phyloP scores from a whole-genome alignment of 1,140 invertebrate species.

The Drosophila persimilis region DNA sequence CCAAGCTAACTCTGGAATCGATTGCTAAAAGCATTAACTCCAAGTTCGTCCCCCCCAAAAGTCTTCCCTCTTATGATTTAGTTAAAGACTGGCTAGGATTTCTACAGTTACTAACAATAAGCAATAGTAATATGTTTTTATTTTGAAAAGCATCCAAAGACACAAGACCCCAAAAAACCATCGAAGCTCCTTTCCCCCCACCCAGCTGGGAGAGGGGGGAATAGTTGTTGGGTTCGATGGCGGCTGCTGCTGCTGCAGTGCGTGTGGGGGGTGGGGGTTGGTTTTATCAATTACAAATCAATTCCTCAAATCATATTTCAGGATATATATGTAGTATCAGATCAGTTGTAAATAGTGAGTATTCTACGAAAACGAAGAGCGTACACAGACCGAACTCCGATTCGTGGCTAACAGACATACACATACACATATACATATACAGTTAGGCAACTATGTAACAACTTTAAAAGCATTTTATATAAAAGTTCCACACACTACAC shows the following conservation, averaged over 20 bases:
- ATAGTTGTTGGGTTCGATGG: constrained; percentile 21
- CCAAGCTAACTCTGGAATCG: background rate
- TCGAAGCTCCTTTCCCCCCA: background rate
- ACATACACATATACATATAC: constrained; percentile 3
- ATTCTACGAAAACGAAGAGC: constrained; percentile 22
- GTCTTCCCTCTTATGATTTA: constrained; percentile 30
- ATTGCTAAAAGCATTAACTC: constrained; percentile 20
- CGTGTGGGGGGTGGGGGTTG: constrained; percentile 9
- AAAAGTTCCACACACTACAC: constrained; percentile 29
- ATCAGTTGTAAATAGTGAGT: constrained; percentile 69
- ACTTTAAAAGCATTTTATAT: constrained; percentile 50
- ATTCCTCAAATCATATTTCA: constrained; percentile 78
- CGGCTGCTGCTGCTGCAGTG: constrained; percentile 2
- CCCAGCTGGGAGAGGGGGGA: background rate
- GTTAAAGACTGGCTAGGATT: constrained; percentile 23
- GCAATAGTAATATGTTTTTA: constrained; percentile 54
- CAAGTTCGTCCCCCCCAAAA: background rate
- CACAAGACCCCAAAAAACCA: constrained; percentile 3
- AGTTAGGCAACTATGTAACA: constrained; percentile 48
- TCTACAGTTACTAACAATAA: constrained; percentile 65
- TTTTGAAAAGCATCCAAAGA: constrained; percentile 45
- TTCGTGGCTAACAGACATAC: constrained; percentile 34
- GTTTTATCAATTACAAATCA: constrained; percentile 62
- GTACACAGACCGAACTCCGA: background rate
- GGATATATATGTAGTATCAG: constrained; percentile 36